These are phyloP conservation scores for Cyclura pinguis DNA, from an alignment of 2,797 vertebrate species.

Conservation along the genomic window DNA sequence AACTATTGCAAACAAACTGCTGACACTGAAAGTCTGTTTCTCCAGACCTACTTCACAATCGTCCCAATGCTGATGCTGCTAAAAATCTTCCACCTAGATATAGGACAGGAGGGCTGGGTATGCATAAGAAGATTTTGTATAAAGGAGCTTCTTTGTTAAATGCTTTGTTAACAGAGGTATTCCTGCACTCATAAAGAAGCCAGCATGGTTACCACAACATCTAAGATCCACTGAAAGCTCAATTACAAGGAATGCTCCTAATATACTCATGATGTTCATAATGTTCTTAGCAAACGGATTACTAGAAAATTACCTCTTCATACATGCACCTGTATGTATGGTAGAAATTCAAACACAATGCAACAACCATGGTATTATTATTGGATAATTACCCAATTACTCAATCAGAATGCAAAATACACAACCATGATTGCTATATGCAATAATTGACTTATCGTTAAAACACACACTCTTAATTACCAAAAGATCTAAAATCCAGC, in stretches of 20 bases:
- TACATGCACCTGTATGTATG: background rate
- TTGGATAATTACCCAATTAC: background rate
- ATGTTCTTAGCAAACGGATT: background rate
- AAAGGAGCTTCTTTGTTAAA: too few relatives aligned
- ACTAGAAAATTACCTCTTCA: background rate
- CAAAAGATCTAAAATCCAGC: background rate
- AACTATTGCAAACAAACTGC: too few relatives aligned
- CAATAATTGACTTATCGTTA: background rate
- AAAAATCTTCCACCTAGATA: too few relatives aligned
- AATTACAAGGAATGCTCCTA: background rate
- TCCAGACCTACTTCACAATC: too few relatives aligned
- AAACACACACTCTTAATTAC: background rate
- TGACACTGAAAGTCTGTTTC: too few relatives aligned
- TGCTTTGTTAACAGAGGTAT: too few relatives aligned
- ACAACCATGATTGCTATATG: background rate
- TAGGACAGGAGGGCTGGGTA: too few relatives aligned
- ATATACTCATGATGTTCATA: background rate
- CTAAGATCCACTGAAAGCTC: background rate
- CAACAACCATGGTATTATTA: background rate
- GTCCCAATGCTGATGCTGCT: too few relatives aligned
- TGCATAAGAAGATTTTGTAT: too few relatives aligned
- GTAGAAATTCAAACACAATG: background rate
- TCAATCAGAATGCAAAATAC: background rate
- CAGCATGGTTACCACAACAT: background rate
- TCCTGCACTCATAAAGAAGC: too few relatives aligned